Evolutionary conservation across 2,797 vertebrate species (phyloP), one percentile per base, ranked within the genome.

Genomic region (Leptatherina wallacei): DNA sequence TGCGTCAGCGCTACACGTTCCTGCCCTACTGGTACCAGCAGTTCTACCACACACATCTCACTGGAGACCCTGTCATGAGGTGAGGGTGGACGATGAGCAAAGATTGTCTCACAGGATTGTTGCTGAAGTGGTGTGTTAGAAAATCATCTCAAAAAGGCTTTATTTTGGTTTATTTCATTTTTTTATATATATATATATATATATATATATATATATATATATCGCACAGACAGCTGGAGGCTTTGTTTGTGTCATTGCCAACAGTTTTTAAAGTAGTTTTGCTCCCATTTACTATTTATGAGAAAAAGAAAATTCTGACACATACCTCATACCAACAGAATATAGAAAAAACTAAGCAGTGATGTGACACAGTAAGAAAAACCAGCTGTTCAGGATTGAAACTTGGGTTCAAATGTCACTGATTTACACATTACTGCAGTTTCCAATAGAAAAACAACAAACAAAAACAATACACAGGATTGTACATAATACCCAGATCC

Each of bases 21-120:
- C 88, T 99, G 22, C 97, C 97, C 4, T 96, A 95, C 82, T 98
- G 97, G 97, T 98, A 98, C 80, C 96, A 96, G 13, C 89, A 95
- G 38, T 97, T 98, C 88, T 96, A 97, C 85, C 92, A 86, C 0
- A 75, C 95, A 8, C 76, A 96, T 73, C 91, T 65, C 1, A 94
- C 93, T 0, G 97, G 96, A 14, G 36, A 94, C 71, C 97, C 97
- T 0, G 83, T 96, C 77, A 98, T 98, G 95, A 96, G 96, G 97
- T 97, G 75, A 80, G 82, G 47, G 22, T 32, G 1, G 3, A 16
- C 5, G 4, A 10, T 20, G 16, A 27, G 24, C 20, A n/a, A 2
- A 22, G 13, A n/a, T 24, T 47, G 22, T n/a, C 4, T 51, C 5
- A 22, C 32, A 33, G 35, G 13, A 57, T 4, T 36, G 14, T 49